phyloP scores from a whole-genome alignment of 2,888 invertebrate species.

The Axea sp. region DNA sequence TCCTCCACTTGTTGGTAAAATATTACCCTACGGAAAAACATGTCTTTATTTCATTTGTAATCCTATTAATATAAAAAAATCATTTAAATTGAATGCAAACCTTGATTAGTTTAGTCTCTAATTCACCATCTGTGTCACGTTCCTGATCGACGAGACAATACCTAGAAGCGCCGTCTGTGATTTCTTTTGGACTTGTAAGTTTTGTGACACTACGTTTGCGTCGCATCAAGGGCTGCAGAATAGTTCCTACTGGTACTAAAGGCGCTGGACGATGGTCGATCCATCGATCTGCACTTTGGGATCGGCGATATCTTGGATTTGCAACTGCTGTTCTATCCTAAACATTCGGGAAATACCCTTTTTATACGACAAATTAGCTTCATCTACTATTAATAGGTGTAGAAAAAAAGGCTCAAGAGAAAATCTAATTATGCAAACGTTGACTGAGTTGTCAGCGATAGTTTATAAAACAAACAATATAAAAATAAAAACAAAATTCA shows the following conservation, averaged over 20 bases:
- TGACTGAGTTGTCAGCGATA: too few relatives aligned
- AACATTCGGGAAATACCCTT: slow-evolving; percentile 43
- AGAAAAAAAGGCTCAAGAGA: too few relatives aligned
- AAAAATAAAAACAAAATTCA: slow-evolving; percentile 10
- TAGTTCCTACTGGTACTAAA: slow-evolving; percentile 91
- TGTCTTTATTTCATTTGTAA: too few relatives aligned
- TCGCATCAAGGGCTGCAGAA: slow-evolving; percentile 91
- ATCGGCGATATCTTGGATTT: slow-evolving; percentile 88
- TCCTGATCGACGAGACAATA: slow-evolving; percentile 97
- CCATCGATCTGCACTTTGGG: slow-evolving; percentile 91
- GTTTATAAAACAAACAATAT: too few relatives aligned
- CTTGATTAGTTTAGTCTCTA: slow-evolving; percentile 96
- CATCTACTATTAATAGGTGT: too few relatives aligned
- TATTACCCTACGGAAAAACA: slow-evolving; percentile 95
- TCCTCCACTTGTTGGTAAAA: slow-evolving; percentile 95
- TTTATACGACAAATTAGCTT: slow-evolving; percentile 44
- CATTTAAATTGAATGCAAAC: too few relatives aligned
- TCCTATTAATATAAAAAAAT: too few relatives aligned
- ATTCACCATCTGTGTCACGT: slow-evolving; percentile 93
- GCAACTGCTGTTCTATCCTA: slow-evolving; percentile 84
- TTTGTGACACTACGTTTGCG: slow-evolving; percentile 91
- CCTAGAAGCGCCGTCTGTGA: slow-evolving; percentile 83
- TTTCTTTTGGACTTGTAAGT: slow-evolving; percentile 87
- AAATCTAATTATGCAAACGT: too few relatives aligned
- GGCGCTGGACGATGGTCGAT: slow-evolving; percentile 92